These are phyloP conservation scores for Anthopleura xanthogrammica DNA, from an alignment of 92 coral and sea anemone genomes.

Conservation along the genomic window DNA sequence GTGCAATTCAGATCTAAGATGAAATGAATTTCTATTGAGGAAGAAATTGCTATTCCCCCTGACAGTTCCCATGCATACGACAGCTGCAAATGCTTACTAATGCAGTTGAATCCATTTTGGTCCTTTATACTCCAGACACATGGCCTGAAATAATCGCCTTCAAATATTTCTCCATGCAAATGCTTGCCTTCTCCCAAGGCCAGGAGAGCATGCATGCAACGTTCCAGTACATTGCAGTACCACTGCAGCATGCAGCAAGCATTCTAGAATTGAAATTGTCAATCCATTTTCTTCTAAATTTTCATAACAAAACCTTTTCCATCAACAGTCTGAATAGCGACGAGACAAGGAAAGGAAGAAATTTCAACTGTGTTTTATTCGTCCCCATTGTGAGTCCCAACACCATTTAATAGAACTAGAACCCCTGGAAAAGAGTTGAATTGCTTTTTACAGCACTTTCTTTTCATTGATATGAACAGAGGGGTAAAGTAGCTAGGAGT, in stretches of 20 bases:
- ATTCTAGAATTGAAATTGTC: not conserved
- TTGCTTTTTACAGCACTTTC: not conserved
- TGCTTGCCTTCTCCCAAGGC: not conserved
- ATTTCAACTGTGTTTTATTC: not conserved
- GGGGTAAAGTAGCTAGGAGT: not conserved
- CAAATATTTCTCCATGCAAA: not conserved
- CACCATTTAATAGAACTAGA: not conserved
- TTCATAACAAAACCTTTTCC: too few species aligned
- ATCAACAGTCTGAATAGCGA: too few species aligned
- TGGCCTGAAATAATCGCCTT: not conserved
- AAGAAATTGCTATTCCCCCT: not conserved
- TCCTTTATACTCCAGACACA: not conserved
- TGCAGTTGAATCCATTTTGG: not conserved
- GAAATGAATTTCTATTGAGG: not conserved
- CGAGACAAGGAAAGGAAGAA: not conserved
- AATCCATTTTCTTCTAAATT: not conserved
- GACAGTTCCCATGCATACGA: not conserved
- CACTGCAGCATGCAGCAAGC: not conserved
- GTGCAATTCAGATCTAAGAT: too few species aligned
- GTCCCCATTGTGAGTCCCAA: conserved; percentile 14
- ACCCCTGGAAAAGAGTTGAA: not conserved
- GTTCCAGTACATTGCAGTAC: not conserved
- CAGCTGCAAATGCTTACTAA: not conserved
- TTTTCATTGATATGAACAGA: not conserved
- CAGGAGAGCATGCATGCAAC: not conserved